These are phyloP conservation scores for Apteryx mantelli DNA, from an alignment of 2,113 vertebrate species.

Conservation along the genomic window DNA sequence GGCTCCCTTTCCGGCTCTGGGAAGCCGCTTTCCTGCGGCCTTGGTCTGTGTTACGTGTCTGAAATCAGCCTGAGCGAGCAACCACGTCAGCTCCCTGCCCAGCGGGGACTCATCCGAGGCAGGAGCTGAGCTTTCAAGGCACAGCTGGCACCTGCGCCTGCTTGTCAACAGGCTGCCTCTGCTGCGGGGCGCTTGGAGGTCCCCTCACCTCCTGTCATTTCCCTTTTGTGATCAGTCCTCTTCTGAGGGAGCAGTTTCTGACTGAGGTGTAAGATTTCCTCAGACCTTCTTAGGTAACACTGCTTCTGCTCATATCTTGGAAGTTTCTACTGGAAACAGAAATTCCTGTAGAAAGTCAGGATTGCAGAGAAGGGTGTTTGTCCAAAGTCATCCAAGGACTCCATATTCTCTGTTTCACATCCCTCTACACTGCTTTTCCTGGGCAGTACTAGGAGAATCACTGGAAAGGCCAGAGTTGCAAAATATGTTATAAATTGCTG, in stretches of 20 bases:
- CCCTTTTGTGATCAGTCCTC: fast-evolving
- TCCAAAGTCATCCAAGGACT: fast-evolving
- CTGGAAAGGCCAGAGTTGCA: background rate
- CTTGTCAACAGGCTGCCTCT: too few relatives aligned
- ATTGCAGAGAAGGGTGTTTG: fast-evolving
- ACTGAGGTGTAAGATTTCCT: fast-evolving
- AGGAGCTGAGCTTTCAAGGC: background rate
- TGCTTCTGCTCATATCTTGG: background rate
- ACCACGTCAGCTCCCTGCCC: too few relatives aligned
- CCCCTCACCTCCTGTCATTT: background rate
- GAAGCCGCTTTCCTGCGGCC: too few relatives aligned
- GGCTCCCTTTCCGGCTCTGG: too few relatives aligned
- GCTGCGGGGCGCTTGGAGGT: background rate
- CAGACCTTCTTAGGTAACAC: background rate
- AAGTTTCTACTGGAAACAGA: background rate
- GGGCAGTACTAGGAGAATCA: too few relatives aligned
- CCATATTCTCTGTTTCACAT: background rate
- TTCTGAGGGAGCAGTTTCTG: background rate
- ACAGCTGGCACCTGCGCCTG: background rate
- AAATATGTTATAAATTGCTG: fast-evolving
- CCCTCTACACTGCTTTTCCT: background rate
- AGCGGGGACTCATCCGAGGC: fast-evolving
- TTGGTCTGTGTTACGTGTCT: too few relatives aligned
- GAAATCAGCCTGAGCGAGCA: too few relatives aligned
- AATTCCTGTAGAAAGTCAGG: background rate